Conservation (phyloP, 2,888 invertebrate genomes). For the Drosophila antonietae region DNA sequence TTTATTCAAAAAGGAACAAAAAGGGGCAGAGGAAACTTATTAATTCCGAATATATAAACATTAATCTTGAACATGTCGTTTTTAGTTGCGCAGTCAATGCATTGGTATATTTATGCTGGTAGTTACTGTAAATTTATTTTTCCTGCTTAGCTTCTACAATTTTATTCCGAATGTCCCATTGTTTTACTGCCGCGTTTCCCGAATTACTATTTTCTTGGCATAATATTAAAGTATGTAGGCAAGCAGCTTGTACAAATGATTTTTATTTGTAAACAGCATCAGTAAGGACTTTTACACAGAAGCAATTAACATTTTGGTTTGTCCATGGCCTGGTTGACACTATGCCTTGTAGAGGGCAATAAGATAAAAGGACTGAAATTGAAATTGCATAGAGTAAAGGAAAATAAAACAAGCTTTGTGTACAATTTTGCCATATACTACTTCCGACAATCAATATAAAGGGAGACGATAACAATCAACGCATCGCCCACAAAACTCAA, state of each 20-base stretch:
- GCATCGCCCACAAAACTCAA: slow-evolving; percentile 30
- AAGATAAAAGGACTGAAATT: neutral
- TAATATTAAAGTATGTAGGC: slow-evolving; percentile 4
- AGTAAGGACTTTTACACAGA: slow-evolving; percentile 15
- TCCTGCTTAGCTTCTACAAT: slow-evolving; percentile 27
- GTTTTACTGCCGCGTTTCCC: slow-evolving; percentile 37
- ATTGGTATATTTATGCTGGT: slow-evolving; percentile 41
- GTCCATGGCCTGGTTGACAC: neutral
- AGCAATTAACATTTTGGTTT: slow-evolving; percentile 56
- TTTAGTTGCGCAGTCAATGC: too few relatives aligned
- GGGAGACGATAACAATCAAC: slow-evolving; percentile 18
- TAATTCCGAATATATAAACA: too few relatives aligned
- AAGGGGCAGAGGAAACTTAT: too few relatives aligned
- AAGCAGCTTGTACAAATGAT: slow-evolving; percentile 30
- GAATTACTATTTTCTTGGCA: slow-evolving; percentile 1
- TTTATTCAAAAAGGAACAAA: too few relatives aligned
- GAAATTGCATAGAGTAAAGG: slow-evolving; percentile 10
- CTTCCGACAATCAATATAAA: slow-evolving; percentile 34
- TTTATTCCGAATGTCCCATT: slow-evolving; percentile 49
- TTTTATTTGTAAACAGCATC: slow-evolving; percentile 30
- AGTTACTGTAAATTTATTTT: slow-evolving; percentile 34
- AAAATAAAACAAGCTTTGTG: slow-evolving; percentile 50
- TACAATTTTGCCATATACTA: slow-evolving; percentile 64
- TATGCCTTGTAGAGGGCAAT: slow-evolving; percentile 16
- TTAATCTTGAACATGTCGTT: too few relatives aligned